Evolutionary conservation across 1,140 invertebrate genomes (phyloP).

Genomic region (Nymphalis io): DNA sequence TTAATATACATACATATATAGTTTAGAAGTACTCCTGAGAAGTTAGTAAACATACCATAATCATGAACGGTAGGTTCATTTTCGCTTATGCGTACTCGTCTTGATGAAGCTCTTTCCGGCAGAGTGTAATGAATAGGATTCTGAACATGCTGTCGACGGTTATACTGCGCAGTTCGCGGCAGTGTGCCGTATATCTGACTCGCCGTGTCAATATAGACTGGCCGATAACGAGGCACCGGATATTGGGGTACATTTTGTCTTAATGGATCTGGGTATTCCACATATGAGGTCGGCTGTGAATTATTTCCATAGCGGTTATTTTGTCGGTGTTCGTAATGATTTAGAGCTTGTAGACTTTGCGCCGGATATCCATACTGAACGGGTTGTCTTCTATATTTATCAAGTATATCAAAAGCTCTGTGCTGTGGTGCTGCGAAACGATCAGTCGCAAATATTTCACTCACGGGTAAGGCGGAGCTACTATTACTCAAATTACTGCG

Average conservation of each 20-base stretch:
- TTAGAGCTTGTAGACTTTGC: slow-evolving; percentile 66
- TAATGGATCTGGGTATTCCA: slow-evolving; percentile 50
- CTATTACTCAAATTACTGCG: slow-evolving; percentile 63
- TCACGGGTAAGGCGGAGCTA: slow-evolving; percentile 58
- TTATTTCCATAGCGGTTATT: slow-evolving; percentile 44
- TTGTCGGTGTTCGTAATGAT: slow-evolving; percentile 57
- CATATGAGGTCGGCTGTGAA: slow-evolving; percentile 39
- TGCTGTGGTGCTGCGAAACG: slow-evolving; percentile 63
- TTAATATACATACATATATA: too few species aligned
- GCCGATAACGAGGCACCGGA: slow-evolving; percentile 47
- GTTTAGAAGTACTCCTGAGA: background rate
- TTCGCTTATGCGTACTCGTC: slow-evolving; percentile 72
- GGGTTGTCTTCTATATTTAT: slow-evolving; percentile 63
- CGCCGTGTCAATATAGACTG: slow-evolving; percentile 51
- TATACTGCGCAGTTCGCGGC: slow-evolving; percentile 41
- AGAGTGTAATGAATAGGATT: slow-evolving; percentile 56
- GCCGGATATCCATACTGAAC: slow-evolving; percentile 64
- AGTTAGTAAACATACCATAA: slow-evolving; percentile 61
- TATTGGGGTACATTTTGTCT: slow-evolving; percentile 37
- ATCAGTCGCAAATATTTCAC: slow-evolving; percentile 71
- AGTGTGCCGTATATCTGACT: slow-evolving; percentile 55
- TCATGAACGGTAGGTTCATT: slow-evolving; percentile 63
- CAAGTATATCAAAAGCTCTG: slow-evolving; percentile 66
- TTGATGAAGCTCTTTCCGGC: slow-evolving; percentile 54
- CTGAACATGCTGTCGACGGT: slow-evolving; percentile 30